Evolutionary conservation across 64 coral and sea anemone genomes (phyloP).

Genomic region (Cladopsammia gracilis): DNA sequence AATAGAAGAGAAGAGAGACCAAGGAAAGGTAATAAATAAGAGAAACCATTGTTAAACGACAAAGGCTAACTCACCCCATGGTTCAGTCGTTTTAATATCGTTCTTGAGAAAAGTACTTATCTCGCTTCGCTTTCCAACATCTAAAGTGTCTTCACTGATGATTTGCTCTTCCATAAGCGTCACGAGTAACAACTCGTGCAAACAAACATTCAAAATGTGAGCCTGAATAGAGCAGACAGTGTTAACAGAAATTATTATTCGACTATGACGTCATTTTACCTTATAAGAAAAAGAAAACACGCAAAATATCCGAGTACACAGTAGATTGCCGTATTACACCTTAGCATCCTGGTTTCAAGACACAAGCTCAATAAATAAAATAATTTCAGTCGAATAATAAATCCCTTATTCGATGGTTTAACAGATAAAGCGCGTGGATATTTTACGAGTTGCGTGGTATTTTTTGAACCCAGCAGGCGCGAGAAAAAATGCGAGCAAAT

Average conservation of each 20-base stretch:
- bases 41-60: not conserved
- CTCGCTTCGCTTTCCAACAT: not conserved
- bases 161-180: not conserved
- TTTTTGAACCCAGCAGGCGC: too few relatives aligned
- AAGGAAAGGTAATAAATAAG: not conserved
- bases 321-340: too few relatives aligned
- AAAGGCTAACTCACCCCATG: conserved; percentile 3
- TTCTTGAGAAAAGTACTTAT: conserved; percentile 41
- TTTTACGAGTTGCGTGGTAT: too few relatives aligned
- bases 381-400: too few relatives aligned
- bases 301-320: too few relatives aligned
- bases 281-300: too few relatives aligned
- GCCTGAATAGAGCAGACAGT: not conserved
- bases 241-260: not conserved
- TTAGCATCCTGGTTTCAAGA: too few relatives aligned
- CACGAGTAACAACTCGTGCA: conserved; percentile 20
- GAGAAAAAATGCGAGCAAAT: too few relatives aligned
- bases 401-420: too few relatives aligned
- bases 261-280: too few relatives aligned
- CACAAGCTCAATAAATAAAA: too few relatives aligned
- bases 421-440: too few relatives aligned
- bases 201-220: conserved; percentile 33
- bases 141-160: not conserved
- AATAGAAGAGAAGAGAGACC: not conserved
- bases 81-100: not conserved